phyloP scores from a whole-genome alignment of 2,888 invertebrate genomes.

The Stramonita haemastoma region DNA sequence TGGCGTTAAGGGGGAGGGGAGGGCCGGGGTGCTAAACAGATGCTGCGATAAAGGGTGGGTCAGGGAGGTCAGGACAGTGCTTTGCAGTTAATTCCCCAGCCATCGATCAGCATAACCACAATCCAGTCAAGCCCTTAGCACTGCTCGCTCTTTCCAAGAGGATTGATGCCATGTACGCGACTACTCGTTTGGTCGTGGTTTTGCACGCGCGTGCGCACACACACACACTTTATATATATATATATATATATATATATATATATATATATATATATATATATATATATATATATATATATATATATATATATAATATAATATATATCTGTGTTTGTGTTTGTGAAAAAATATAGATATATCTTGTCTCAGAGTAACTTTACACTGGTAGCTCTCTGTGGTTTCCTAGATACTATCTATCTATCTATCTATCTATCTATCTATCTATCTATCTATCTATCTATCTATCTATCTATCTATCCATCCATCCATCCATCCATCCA shows the following conservation, averaged over 20 bases:
- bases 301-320: not conserved
- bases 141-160: too few relatives aligned
- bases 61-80: not conserved
- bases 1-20: not conserved
- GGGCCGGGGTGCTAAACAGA: not conserved
- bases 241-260: not conserved
- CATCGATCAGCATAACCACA: too few relatives aligned
- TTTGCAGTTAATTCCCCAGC: not conserved
- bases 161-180: too few relatives aligned
- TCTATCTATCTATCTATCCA: too few relatives aligned
- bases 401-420: not conserved
- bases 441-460: too few relatives aligned
- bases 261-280: not conserved
- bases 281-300: not conserved
- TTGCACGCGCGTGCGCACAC: too few relatives aligned
- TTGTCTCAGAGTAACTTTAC: not conserved
- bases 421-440: too few relatives aligned
- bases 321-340: too few relatives aligned
- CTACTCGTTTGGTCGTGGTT: too few relatives aligned
- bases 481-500: too few relatives aligned
- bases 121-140: too few relatives aligned
- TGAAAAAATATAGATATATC: not conserved
- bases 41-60: conserved; percentile 1
- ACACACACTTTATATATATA: too few relatives aligned
- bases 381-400: not conserved